Conservation (phyloP, 2,113 vertebrate genomes). For the Nothocercus julius region DNA sequence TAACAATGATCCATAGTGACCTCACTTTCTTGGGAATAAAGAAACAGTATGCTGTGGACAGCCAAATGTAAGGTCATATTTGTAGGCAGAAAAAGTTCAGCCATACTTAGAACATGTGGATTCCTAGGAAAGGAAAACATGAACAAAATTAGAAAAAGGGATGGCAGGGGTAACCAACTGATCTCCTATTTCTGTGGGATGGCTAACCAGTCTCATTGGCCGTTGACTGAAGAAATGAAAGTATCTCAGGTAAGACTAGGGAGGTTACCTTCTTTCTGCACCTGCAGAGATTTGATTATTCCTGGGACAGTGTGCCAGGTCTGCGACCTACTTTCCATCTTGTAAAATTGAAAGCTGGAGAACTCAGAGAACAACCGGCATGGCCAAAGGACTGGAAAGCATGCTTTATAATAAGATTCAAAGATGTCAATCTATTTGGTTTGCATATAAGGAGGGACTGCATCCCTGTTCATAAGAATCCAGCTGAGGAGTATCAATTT, state of each 20-base stretch:
- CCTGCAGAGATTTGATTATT: neutral
- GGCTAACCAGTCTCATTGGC: neutral
- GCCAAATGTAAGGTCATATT: neutral
- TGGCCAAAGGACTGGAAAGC: neutral
- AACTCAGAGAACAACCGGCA: neutral
- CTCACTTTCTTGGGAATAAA: neutral
- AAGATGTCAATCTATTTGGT: neutral
- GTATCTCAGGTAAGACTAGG: neutral
- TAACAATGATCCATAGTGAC: neutral
- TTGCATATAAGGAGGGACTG: neutral
- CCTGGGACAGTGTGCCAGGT: neutral
- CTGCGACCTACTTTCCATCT: neutral
- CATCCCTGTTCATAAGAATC: neutral
- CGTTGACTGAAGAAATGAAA: neutral
- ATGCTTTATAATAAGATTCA: neutral
- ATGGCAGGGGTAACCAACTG: neutral
- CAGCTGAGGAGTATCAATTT: neutral
- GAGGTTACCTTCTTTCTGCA: neutral
- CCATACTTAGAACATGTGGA: neutral
- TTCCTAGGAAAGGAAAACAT: neutral
- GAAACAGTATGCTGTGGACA: neutral
- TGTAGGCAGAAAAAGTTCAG: neutral
- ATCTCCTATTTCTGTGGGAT: neutral
- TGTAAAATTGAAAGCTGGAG: neutral
- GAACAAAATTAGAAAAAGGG: neutral